Evolutionary conservation across 2,113 vertebrate species (phyloP), one percentile per base, ranked within the genome.

Genomic region (Aix galericulata): DNA sequence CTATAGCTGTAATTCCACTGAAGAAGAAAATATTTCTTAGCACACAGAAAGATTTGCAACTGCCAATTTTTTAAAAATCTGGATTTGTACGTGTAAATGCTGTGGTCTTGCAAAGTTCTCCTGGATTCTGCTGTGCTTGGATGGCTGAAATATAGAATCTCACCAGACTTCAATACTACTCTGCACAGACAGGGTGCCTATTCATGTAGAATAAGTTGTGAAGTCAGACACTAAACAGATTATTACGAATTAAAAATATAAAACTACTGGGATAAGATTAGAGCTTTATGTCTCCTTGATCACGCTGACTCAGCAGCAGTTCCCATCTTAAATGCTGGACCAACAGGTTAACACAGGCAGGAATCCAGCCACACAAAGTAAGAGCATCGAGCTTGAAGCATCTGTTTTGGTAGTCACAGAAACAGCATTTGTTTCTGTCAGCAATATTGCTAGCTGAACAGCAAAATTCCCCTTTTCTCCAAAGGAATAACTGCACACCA

Each of bases 201-300:
- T 17, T n/a, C 36, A 29, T 0, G 0, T 13, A 13, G 14, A 27
- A 8, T 16, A 22, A 0, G 0, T 40, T 53, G 14, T 29, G 17
- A 68, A 83, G 31, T 80, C 63, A 68, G n/a, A 50, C 4, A 4
- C 12, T n/a, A 67, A 52, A 66, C 0, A 42, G 34, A 52, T 52
- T 77, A 36, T 64, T 38, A 71, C 14, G 18, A 14, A 29, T 32
- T n/a, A 34, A 76, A 74, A 80, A 62, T 15, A 20, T 59, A 44
- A 7, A 27, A n/a, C 36, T 25, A 46, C 26, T 50, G 21, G 13
- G 23, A 79, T 18, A n/a, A n/a, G 11, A 32, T 42, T 26, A 63
- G 21, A 71, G 26, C 8, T 38, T n/a, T 21, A 55, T 16, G 44
- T 67, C 42, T 77, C 48, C 31, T 42, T 42, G 34, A 26, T 27